Evolutionary conservation across 2,797 vertebrate species (phyloP).

Genomic region (Gobionotothen gibberifrons): DNA sequence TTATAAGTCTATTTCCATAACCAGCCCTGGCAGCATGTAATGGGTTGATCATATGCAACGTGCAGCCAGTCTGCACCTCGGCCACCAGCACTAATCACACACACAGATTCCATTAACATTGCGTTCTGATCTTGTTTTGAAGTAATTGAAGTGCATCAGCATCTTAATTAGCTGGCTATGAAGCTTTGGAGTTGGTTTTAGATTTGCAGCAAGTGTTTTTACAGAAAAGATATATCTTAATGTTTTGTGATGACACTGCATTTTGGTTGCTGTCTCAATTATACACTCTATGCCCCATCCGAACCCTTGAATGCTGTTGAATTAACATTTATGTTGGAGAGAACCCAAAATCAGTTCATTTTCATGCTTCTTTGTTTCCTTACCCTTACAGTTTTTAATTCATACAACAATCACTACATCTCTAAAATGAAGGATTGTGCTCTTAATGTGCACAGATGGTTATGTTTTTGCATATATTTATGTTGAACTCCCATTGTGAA

Average conservation of each 20-base stretch:
- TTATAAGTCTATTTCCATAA: conserved; percentile 82
- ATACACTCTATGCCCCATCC: background rate
- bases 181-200: conserved; percentile 23
- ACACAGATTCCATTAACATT: conserved; percentile 69
- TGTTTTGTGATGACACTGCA: conserved; percentile 29
- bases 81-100: conserved; percentile 72
- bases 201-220: conserved; percentile 18
- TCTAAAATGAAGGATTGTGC: background rate
- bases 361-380: conserved; percentile 9
- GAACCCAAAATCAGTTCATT: conserved; percentile 14
- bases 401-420: background rate
- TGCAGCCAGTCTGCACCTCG: conserved; percentile 63
- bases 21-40: conserved; percentile 75
- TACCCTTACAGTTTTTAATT: background rate
- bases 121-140: conserved; percentile 69
- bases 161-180: conserved; percentile 47
- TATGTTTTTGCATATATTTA: conserved; percentile 17
- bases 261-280: conserved; percentile 21
- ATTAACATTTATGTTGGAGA: conserved; percentile 29
- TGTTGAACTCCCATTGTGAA: conserved; percentile 25
- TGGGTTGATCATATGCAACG: conserved; percentile 74
- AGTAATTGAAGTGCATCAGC: conserved; percentile 66
- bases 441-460: conserved; percentile 4
- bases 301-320: conserved; percentile 8
- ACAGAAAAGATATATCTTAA: background rate